Evolutionary conservation across 2,888 invertebrate species (phyloP), one percentile per base, ranked within the genome.

Genomic region (Cheilosia impressa): DNA sequence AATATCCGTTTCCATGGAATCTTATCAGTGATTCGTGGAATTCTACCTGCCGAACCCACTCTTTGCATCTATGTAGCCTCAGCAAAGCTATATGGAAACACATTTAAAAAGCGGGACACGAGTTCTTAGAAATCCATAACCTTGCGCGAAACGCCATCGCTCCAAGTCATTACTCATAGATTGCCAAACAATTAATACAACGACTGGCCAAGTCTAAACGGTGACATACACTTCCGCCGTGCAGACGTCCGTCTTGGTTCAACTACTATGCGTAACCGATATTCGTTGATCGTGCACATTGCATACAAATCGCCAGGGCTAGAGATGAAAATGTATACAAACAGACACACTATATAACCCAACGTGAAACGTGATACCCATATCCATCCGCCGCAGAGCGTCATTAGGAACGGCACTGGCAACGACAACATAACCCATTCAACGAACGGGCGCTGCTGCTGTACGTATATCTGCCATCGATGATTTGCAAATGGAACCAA

Each of bases 401-500:
- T 81, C 81, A 76, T 81, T 81, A 75, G 69, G 57, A 41, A 31
- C 50, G 52, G 43, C 57, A 66, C 57, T 53, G 65, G 52, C 38
- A 43, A n/a, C 43, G 31, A 52, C 68, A 19, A 60, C 66, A 60
- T 66, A 58, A 62, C 38, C 66, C 55, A 75, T 68, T 75, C 66
- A 77, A 10, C 34, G 43, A 68, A 53, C 38, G 43, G 47, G 52
- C 65, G 19, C 41, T 24, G 15, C 24, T 38, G 50, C 50, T 22
- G 19, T 50, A 22, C 19, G 62, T 81, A 66, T 66, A 66, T 79
- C 62, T 72, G 68, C 55, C 68, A 68, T 79, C 83, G 79, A 83
- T 80, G 78, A 83, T 80, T 84, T 80, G 80, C 69, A 84, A 84
- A 84, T 80, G 80, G 60, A 83, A 78, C 50, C 78, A 62, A 78